Evolutionary conservation across 1,140 invertebrate species (phyloP).

Genomic region (Triops longicaudatus): DNA sequence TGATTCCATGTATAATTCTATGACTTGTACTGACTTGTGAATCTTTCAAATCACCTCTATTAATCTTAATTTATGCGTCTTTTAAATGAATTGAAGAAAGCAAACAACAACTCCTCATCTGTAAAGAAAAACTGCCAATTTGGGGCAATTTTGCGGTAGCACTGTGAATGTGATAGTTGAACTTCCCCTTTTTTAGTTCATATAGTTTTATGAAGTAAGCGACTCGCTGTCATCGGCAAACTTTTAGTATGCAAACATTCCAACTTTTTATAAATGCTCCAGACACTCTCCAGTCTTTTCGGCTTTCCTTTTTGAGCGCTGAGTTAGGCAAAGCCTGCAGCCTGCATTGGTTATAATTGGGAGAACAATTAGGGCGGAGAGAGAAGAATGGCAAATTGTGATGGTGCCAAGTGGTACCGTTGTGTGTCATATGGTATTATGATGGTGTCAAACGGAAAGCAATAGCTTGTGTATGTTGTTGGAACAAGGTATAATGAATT

Average conservation of each 20-base stretch:
- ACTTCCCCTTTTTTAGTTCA: not conserved
- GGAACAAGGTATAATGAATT: slow-evolving; percentile 8
- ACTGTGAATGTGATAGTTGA: slow-evolving; percentile 12
- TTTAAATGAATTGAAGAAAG: not conserved
- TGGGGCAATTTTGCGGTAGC: not conserved
- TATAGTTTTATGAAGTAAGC: not conserved
- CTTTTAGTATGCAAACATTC: not conserved
- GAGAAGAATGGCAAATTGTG: not conserved
- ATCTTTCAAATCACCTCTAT: not conserved
- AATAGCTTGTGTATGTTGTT: slow-evolving; percentile 10
- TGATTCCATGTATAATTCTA: not conserved
- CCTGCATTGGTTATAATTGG: not conserved
- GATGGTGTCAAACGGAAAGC: slow-evolving; percentile 1
- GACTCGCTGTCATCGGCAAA: not conserved
- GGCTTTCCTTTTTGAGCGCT: not conserved
- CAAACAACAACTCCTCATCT: not conserved
- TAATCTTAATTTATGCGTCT: not conserved
- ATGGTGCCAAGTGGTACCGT: not conserved
- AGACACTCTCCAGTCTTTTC: not conserved
- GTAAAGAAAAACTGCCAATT: not conserved
- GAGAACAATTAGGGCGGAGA: not conserved
- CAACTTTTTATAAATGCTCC: slow-evolving; percentile 7
- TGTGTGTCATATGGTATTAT: slow-evolving; percentile 3
- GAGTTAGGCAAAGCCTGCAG: not conserved
- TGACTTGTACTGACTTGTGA: not conserved